Conservation (phyloP, 2,797 vertebrate genomes). For the Clamator glandarius region DNA sequence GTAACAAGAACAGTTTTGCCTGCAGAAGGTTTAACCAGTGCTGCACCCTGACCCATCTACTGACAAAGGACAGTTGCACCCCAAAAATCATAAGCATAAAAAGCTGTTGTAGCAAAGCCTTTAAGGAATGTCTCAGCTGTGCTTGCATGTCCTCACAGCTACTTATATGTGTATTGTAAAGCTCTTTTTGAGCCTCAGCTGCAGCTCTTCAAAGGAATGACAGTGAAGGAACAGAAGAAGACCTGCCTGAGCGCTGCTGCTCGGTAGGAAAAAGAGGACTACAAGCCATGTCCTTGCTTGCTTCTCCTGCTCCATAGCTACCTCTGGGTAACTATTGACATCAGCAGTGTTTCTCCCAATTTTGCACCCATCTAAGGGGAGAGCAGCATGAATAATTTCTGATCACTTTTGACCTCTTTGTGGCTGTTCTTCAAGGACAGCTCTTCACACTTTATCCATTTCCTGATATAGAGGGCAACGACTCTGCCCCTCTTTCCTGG, state of each 20-base stretch:
- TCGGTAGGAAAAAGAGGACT: neutral
- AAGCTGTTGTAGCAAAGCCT: neutral
- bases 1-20: neutral
- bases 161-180: neutral
- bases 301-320: neutral
- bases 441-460: too few species aligned
- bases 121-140: neutral
- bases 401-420: too few species aligned
- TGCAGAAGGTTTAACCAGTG: neutral
- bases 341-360: neutral
- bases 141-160: neutral
- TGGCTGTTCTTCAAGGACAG: too few species aligned
- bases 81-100: neutral
- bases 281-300: neutral
- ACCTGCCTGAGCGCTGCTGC: neutral
- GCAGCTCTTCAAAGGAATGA: neutral
- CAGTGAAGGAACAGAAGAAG: neutral
- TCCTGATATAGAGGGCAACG: too few species aligned
- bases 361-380: neutral
- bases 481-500: too few species aligned
- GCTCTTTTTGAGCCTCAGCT: neutral
- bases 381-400: neutral
- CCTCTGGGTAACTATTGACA: neutral
- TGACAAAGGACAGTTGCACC: neutral
- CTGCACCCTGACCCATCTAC: neutral